These are phyloP conservation scores for Agriopis marginaria DNA, from an alignment of 2,888 invertebrate species.

Conservation along the genomic window DNA sequence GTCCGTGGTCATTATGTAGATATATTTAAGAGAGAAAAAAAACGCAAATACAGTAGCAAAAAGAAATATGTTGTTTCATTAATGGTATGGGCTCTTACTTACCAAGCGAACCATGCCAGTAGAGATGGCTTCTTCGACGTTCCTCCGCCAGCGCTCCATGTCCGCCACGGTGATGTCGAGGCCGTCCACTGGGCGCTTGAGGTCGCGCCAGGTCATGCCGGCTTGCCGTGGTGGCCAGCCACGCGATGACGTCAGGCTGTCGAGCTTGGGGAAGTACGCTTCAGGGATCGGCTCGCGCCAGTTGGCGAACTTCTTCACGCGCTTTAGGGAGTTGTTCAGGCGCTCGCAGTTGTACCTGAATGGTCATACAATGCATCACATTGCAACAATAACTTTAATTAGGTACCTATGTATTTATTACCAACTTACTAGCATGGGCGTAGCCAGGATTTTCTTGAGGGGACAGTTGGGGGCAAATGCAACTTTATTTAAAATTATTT, in stretches of 20 bases:
- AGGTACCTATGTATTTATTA: no score
- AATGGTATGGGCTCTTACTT: constrained; percentile 42
- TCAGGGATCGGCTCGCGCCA: constrained; percentile 90
- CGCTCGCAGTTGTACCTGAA: constrained; percentile 91
- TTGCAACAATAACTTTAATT: no score
- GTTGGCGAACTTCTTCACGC: constrained; percentile 88
- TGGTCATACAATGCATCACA: no score
- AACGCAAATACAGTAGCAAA: no score
- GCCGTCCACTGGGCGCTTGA: constrained; percentile 89
- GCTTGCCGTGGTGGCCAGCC: constrained; percentile 90
- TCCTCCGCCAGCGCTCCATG: constrained; percentile 91
- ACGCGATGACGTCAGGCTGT: constrained; percentile 89
- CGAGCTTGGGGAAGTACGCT: constrained; percentile 93
- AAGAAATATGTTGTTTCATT: no score
- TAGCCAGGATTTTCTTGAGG: no score
- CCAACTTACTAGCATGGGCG: no score
- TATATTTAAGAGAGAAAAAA: no score
- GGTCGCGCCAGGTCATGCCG: constrained; percentile 86
- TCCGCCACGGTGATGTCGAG: constrained; percentile 88
- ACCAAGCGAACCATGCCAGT: constrained; percentile 88
- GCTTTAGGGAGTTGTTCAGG: constrained; percentile 89
- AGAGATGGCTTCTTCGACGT: constrained; percentile 91
- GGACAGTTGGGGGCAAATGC: no score
- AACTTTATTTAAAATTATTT: no score
- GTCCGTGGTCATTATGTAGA: no score